Evolutionary conservation across 1,140 invertebrate genomes (phyloP).

Genomic region (Drosophila jambulina): DNA sequence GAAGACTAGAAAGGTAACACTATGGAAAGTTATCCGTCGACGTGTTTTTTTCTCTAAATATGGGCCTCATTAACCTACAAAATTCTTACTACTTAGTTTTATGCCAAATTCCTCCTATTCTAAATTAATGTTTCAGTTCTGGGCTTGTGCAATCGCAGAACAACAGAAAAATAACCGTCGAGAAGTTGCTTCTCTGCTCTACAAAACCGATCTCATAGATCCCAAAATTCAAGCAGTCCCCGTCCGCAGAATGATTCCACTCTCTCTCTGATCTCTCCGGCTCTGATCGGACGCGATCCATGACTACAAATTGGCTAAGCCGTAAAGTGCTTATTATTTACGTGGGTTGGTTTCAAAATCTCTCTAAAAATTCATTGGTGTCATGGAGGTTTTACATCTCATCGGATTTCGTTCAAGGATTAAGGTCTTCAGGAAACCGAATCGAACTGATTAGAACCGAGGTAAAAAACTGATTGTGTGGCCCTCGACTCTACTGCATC

Average conservation of each 20-base stretch:
- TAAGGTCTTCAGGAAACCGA: not conserved
- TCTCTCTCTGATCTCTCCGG: not conserved
- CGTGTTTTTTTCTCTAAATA: slow-evolving; percentile 41
- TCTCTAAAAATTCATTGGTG: slow-evolving; percentile 18
- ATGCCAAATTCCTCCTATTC: slow-evolving; percentile 51
- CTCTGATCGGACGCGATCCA: slow-evolving; percentile 3
- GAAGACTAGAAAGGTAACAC: slow-evolving; percentile 81
- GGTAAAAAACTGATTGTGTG: not conserved
- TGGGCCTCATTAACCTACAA: slow-evolving; percentile 36
- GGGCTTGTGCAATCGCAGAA: slow-evolving; percentile 41
- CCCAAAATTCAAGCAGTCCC: slow-evolving; percentile 51
- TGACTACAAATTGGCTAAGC: slow-evolving; percentile 17
- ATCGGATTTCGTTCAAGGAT: not conserved
- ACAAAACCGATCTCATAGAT: slow-evolving; percentile 56
- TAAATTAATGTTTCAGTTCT: slow-evolving; percentile 38
- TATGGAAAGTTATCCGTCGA: slow-evolving; percentile 79
- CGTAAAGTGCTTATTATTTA: slow-evolving; percentile 7
- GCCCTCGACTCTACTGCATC: slow-evolving; percentile 34
- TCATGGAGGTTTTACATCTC: not conserved
- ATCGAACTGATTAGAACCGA: slow-evolving; percentile 1
- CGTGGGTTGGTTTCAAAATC: slow-evolving; percentile 15
- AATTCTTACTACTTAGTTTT: slow-evolving; percentile 58
- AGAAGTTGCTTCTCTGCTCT: slow-evolving; percentile 58
- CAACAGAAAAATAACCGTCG: slow-evolving; percentile 45
- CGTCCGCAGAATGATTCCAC: slow-evolving; percentile 4